Base-by-base conservation (phyloP, 2,113 vertebrate genomes). In the Calonectris borealis region DNA sequence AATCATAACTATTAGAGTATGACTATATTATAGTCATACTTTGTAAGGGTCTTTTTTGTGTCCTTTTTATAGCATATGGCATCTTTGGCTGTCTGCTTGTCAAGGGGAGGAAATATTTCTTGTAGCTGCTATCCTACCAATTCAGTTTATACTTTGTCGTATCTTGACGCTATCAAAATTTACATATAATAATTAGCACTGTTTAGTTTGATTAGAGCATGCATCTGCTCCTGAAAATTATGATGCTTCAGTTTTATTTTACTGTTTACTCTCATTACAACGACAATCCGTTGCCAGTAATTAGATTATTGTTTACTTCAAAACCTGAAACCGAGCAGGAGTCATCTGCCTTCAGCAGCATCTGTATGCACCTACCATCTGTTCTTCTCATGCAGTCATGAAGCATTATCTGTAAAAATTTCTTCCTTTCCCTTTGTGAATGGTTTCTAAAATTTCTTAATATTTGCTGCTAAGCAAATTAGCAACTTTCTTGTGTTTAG, bases 301-400 rank as follows among this genome's bases (percentile, higher is more conserved):
- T 96, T 94, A 93, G 65, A 71, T 81, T n/a, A 82, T 80, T 95
- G 83, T 97, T 98, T 94, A 96, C 84, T 93, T 97, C 36, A 87
- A 65, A 88, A 94, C 52, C 83, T 90, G 81, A 92, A 91, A 86
- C 26, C 29, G 38, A 93, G 60, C 52, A 81, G 55, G 55, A 91
- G 66, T 91, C 73, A 80, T 91, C 71, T 95, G 73, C 54, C 60
- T 92, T 80, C 44, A 90, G 69, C 62, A 90, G 32, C 70, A 54
- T 90, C 85, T 94, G 52, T 66, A 58, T 52, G 48, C 69, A 90
- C 72, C 68, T 96, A 66, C 94, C 88, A 95, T 96, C 94, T 98
- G 94, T 83, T 97, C 76, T 81, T 96, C 90, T 94, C 61, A 57
- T 65, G 32, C 3, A 0, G 61, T 88, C 85, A 73, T 61, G 87